Base-by-base conservation (phyloP, 2,797 vertebrate species). In the Spinus olivaceus region DNA sequence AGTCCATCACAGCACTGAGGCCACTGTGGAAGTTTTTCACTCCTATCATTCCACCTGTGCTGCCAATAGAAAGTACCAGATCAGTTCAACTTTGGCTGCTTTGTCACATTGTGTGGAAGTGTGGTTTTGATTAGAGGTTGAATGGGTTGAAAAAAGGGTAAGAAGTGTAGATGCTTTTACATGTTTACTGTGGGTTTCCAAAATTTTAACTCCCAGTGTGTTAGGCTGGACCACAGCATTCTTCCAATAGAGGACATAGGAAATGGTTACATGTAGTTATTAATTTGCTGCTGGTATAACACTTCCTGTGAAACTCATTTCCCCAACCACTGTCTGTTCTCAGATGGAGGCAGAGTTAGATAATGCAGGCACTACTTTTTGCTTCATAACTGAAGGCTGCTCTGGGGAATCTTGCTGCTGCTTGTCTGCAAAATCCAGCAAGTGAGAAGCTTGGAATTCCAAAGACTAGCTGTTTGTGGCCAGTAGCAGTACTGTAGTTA, bases 181-280 rank as follows among this genome's bases (percentile, higher is more conserved):
- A 23, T 28, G 8, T 35, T 74, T 83, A 23, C 24, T 79, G 16
- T 63, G 30, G 14, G 14, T 66, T 76, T 18, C 17, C 28, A 51
- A 59, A 72, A 44, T 46, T 33, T 12, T 63, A 49, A 37, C n/a
- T 88, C 67, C 4, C 30, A 14, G 27, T 42, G 42, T 19, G 18
- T 65, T 81, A 54, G 23, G 16, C 12, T 47, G 22, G 18, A 25
- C 32, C 37, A 9, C n/a, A 57, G 39, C 46, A 18, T 17, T 41
- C 37, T n/a, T 86, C 12, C 18, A 28, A 1, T 42, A 37, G 0
- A 0, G 37, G 50, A 46, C 51, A n/a, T 39, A n/a, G 53, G 32
- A 74, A 73, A 42, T n/a, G 14, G 16, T 59, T 67, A 5, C 14
- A 25, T 28, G 9, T 50, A 39, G 27, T 42, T 79, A 76, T 41